Percentiles rank a stretch among this genome's conserved stretches.
These are phyloP conservation scores for Pycnonotus jocosus DNA, from an alignment of 2,113 vertebrate genomes.

Conservation along the genomic window DNA sequence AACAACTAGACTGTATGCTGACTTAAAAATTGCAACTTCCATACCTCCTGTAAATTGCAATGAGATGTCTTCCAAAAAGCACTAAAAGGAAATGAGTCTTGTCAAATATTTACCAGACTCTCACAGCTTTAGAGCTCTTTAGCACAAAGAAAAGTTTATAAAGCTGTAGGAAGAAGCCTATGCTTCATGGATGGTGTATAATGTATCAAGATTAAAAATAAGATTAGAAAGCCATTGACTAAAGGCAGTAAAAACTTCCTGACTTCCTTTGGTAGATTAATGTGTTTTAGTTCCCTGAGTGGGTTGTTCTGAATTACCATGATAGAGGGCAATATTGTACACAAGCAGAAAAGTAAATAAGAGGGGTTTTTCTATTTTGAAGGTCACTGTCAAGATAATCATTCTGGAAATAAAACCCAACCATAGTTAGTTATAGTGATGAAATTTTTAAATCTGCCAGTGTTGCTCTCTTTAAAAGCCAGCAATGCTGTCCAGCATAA, in stretches of 20 bases:
- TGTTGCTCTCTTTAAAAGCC: not conserved
- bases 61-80: not conserved
- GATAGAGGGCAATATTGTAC: not conserved
- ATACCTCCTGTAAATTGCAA: not conserved
- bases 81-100: not conserved
- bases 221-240: not conserved
- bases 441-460: not conserved
- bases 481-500: not conserved
- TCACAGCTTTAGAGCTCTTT: not conserved
- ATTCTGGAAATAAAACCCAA: not conserved
- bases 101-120: not conserved
- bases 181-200: not conserved
- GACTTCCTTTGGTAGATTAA: not conserved
- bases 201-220: not conserved
- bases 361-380: not conserved
- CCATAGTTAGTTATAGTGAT: not conserved
- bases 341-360: not conserved
- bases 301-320: not conserved
- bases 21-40: not conserved
- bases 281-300: not conserved
- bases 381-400: not conserved
- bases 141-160: not conserved
- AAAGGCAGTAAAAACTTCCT: not conserved
- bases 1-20: not conserved
- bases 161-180: not conserved